Percentiles rank a stretch among this genome's conserved stretches.
phyloP scores from a whole-genome alignment of 2,113 vertebrate species.

The Platichthys stellatus region DNA sequence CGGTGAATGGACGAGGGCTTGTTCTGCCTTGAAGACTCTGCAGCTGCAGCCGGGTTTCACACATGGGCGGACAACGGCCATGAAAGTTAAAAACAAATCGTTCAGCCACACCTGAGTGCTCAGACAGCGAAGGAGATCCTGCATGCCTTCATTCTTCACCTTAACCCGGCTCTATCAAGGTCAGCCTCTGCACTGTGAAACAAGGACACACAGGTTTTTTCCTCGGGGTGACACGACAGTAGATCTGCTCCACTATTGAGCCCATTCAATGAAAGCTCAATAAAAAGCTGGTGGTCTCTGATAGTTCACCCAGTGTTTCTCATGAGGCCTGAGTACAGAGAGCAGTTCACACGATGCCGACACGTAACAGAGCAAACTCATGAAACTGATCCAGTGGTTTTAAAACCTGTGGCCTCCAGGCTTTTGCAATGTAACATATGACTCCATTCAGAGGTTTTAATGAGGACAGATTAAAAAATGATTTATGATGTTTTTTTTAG shows the following conservation, averaged over 20 bases:
- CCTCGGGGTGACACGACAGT: conserved; percentile 17
- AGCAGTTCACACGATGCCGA: conserved; percentile 45
- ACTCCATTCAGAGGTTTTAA: background rate
- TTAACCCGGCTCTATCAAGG: conserved; percentile 55
- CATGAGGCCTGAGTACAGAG: conserved; percentile 16
- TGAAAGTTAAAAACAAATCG: conserved; percentile 55
- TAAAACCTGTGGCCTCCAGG: background rate
- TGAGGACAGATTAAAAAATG: background rate
- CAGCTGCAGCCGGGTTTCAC: conserved; percentile 34
- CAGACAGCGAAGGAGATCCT: conserved; percentile 18
- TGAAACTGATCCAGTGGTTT: conserved; percentile 23
- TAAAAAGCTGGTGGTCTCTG: conserved; percentile 40
- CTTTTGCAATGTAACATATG: background rate
- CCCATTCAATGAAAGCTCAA: conserved; percentile 54
- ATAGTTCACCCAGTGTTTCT: conserved; percentile 51
- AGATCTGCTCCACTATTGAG: conserved; percentile 9
- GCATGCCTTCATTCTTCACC: conserved; percentile 50
- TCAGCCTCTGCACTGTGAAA: conserved; percentile 27
- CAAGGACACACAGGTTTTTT: conserved; percentile 28
- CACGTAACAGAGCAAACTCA: conserved; percentile 13
- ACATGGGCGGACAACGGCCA: conserved; percentile 50
- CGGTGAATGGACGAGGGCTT: conserved; percentile 8
- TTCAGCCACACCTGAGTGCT: conserved; percentile 29
- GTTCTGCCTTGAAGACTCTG: conserved; percentile 12
- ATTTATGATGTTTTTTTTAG: background rate